phyloP scores from a whole-genome alignment of 2,113 vertebrate species.

The Capreolus pygargus region DNA sequence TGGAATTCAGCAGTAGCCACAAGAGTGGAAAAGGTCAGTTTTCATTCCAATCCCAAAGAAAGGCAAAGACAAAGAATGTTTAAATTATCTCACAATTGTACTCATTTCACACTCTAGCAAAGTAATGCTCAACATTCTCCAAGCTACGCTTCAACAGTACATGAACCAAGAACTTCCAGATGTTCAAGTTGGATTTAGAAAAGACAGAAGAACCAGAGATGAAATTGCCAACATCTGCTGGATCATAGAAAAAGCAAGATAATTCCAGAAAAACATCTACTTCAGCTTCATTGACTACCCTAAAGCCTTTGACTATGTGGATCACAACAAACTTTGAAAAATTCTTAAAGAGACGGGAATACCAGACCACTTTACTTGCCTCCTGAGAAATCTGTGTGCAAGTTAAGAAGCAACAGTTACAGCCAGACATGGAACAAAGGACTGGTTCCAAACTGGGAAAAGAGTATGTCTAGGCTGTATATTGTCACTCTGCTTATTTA shows the following conservation, averaged over 20 bases:
- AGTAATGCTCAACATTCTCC: not conserved
- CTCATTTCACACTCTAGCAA: not conserved
- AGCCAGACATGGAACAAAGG: not conserved
- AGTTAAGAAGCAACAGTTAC: not conserved
- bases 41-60: not conserved
- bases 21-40: not conserved
- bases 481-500: not conserved
- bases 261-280: not conserved
- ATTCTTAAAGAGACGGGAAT: not conserved
- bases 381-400: not conserved
- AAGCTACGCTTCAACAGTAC: not conserved
- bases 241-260: not conserved
- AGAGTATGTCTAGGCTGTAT: not conserved
- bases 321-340: not conserved
- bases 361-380: not conserved
- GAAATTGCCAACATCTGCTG: not conserved
- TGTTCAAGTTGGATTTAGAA: not conserved
- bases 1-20: not conserved
- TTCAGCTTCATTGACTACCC: not conserved
- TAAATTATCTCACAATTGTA: not conserved
- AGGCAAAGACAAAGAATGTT: not conserved
- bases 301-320: not conserved
- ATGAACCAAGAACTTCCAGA: not conserved
- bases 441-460: not conserved
- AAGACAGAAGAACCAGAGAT: not conserved